phyloP scores from a whole-genome alignment of 92 coral and sea anemone species.

The Palythoa grandiflora region DNA sequence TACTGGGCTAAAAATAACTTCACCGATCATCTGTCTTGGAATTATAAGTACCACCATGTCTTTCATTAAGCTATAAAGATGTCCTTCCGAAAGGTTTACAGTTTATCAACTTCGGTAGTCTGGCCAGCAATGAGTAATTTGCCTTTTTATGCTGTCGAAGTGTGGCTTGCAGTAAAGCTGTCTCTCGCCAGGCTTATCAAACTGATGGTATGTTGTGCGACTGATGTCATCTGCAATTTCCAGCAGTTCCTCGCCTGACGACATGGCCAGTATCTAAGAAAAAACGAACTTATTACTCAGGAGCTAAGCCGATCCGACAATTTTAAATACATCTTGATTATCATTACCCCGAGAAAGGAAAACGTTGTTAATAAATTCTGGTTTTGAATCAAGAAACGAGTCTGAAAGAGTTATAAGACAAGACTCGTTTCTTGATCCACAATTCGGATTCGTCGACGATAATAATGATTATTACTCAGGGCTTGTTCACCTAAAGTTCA shows the following conservation, averaged over 20 bases:
- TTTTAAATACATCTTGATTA: too few relatives aligned
- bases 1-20: too few relatives aligned
- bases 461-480: too few relatives aligned
- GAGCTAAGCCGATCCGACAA: too few relatives aligned
- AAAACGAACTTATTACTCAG: background rate
- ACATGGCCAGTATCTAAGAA: slow-evolving; percentile 81
- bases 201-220: slow-evolving; percentile 26
- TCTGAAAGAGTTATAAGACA: too few relatives aligned
- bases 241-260: slow-evolving; percentile 77
- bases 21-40: background rate
- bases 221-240: slow-evolving; percentile 71
- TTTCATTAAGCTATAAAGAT: background rate
- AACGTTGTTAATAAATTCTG: too few relatives aligned
- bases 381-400: too few relatives aligned
- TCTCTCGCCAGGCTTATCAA: slow-evolving; percentile 50
- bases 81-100: background rate
- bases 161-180: slow-evolving; percentile 45
- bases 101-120: slow-evolving; percentile 18
- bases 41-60: background rate
- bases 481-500: too few relatives aligned
- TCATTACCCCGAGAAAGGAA: too few relatives aligned
- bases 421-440: too few relatives aligned
- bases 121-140: slow-evolving; percentile 12
- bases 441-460: too few relatives aligned
- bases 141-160: slow-evolving; percentile 70